Evolutionary conservation across 2,888 invertebrate genomes (phyloP), one percentile per base, ranked within the genome.

Genomic region (Dicyrtomina minuta): DNA sequence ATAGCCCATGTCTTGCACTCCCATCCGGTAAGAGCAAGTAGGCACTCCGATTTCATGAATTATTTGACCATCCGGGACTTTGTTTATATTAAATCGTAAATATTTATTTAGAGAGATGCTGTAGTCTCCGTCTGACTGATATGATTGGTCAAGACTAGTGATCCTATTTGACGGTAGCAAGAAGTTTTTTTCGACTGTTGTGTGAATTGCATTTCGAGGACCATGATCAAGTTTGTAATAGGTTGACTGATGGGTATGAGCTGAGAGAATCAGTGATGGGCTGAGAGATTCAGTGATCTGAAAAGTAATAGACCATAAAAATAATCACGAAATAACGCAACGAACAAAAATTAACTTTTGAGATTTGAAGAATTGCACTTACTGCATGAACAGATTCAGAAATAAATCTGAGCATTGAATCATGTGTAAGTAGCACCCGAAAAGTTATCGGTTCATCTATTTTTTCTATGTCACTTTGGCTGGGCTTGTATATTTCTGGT

Each of bases 11-110:
- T 89, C 84, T 2, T 82, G 81, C 22, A 90, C 92, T 0, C 97
- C 97, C 97, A 98, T 98, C 79, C 98, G 87, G 81, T 98, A 98
- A 0, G 95, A 96, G 80, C 93, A 94, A 0, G 97, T 96, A 1
- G 97, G 97, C 75, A 95, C 90, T 82, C 90, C 88, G 60, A 97
- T 87, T 84, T 97, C 96, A 78, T 87, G 85, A 71, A 88, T 80
- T 20, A 81, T 75, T 15, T 84, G 84, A 1, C 12, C 17, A 51
- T 43, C 20, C 6, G 43, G 43, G 33, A n/a, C 22, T 12, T 51
- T 22, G n/a, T 43, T 55, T 15, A 53, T 24, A 27, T 62, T 20
- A 55, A 68, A 61, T 58, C 59, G 20, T 24, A 58, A 66, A 24
- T 51, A 68, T 55, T 51, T 64, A 1, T 10, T 13, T 17, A 27